A percentile compares a stretch with the other conserved stretches of the same genome.
These are phyloP conservation scores for Akabosia matsudoensis DNA, from an alignment of 1,140 invertebrate species.

Conservation along the genomic window DNA sequence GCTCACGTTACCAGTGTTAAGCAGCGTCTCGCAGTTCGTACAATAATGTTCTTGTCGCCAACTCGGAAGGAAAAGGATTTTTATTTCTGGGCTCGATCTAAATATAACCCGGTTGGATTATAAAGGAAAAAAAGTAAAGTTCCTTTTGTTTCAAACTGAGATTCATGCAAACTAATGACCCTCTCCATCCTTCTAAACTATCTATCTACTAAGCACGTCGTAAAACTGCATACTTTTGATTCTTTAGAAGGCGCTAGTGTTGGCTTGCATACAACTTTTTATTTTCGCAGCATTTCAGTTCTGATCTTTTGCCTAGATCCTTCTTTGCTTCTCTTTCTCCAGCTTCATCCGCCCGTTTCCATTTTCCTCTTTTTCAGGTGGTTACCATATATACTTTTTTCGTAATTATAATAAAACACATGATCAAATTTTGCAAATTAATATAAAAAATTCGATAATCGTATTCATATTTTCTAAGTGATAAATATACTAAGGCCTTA, in stretches of 20 bases:
- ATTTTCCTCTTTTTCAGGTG: conserved; percentile 20
- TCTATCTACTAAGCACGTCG: not conserved
- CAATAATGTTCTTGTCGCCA: too few relatives aligned
- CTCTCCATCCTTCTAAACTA: not conserved
- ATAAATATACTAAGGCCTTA: too few relatives aligned
- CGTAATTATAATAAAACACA: too few relatives aligned
- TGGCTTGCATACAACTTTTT: conserved; percentile 13
- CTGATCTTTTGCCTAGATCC: conserved; percentile 18
- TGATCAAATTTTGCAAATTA: too few relatives aligned
- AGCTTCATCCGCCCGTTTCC: conserved; percentile 12
- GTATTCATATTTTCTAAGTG: too few relatives aligned
- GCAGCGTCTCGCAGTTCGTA: too few relatives aligned
- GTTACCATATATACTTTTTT: not conserved
- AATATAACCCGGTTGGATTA: conserved; percentile 12
- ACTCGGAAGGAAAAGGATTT: too few relatives aligned
- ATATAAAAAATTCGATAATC: too few relatives aligned
- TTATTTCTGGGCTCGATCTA: conserved; percentile 23
- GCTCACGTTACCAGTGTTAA: too few relatives aligned
- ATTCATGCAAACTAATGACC: conserved; percentile 20
- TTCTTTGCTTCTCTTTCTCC: conserved; percentile 14
- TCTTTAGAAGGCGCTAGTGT: not conserved
- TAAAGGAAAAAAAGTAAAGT: conserved; percentile 22
- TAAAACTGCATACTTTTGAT: not conserved
- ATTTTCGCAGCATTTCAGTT: conserved; percentile 18
- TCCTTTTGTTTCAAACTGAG: conserved; percentile 7